Conservation (phyloP, 2,888 invertebrate genomes). For the Patella ulyssiponensis region DNA sequence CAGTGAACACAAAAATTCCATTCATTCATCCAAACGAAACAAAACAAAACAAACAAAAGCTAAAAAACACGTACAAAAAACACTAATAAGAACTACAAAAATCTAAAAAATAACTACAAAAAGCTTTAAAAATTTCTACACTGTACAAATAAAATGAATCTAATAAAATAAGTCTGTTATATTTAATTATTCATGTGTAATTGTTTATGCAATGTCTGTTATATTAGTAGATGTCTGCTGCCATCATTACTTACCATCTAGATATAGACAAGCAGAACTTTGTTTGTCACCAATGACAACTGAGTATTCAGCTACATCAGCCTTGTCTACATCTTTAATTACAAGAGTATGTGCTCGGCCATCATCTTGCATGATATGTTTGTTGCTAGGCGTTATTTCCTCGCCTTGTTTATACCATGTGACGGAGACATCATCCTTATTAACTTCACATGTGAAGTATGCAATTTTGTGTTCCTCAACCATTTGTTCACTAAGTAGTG, state of each 20-base stretch:
- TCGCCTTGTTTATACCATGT: constrained; percentile 67
- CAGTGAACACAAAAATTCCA: too few species aligned
- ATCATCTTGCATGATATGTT: constrained; percentile 54
- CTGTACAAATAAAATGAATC: too few species aligned
- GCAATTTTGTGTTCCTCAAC: constrained; percentile 65
- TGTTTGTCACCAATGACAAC: constrained; percentile 81
- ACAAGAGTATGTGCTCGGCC: constrained; percentile 82
- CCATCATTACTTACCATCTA: constrained; percentile 76
- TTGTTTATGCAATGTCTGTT: too few species aligned
- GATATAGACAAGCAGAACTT: constrained; percentile 84
- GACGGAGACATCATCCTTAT: constrained; percentile 64
- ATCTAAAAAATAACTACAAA: too few species aligned
- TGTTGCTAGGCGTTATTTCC: constrained; percentile 62
- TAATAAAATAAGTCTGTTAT: too few species aligned
- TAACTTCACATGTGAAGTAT: constrained; percentile 63
- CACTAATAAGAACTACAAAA: too few species aligned
- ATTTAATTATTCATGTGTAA: too few species aligned
- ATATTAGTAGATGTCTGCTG: too few species aligned
- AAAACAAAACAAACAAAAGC: too few species aligned
- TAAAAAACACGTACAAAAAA: too few species aligned
- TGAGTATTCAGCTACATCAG: constrained; percentile 87
- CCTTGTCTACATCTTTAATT: constrained; percentile 84
- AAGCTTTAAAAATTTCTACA: too few species aligned
- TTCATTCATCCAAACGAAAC: too few species aligned
- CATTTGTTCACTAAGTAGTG: constrained; percentile 58